phyloP scores from a whole-genome alignment of 2,888 invertebrate genomes.

The Drosophila conformis region DNA sequence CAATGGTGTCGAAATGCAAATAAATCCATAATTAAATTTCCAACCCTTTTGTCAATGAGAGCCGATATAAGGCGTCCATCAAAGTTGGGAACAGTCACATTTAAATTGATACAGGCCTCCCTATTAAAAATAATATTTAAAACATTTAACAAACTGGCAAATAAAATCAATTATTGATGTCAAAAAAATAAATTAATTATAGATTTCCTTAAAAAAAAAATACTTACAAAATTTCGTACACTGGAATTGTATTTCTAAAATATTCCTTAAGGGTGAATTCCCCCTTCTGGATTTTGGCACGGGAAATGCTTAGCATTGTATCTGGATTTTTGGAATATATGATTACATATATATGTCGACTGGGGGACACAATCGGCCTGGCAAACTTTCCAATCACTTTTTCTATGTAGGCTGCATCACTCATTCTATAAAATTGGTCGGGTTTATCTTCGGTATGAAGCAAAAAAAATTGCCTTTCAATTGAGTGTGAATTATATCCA shows the following conservation, averaged over 20 bases:
- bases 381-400: constrained; percentile 53
- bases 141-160: neutral
- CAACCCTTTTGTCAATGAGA: constrained; percentile 56
- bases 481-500: constrained; percentile 1
- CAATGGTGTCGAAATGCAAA: constrained; percentile 68
- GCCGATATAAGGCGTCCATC: constrained; percentile 42
- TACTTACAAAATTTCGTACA: constrained; percentile 58
- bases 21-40: constrained; percentile 61
- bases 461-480: constrained; percentile 59
- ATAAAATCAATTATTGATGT: neutral
- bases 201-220: neutral
- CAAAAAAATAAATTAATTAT: neutral
- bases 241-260: constrained; percentile 51
- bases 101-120: constrained; percentile 38
- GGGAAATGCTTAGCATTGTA: constrained; percentile 48
- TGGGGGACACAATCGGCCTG: constrained; percentile 44
- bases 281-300: constrained; percentile 29
- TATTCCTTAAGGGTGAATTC: constrained; percentile 56
- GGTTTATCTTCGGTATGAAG: constrained; percentile 31
- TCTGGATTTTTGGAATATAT: constrained; percentile 56
- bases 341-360: constrained; percentile 49
- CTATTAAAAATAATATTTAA: constrained; percentile 26
- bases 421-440: constrained; percentile 37
- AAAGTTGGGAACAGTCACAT: constrained; percentile 46
- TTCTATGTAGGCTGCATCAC: constrained; percentile 31